A percentile compares a stretch with the other conserved stretches of the same genome.
Evolutionary conservation across 2,113 vertebrate species (phyloP).

Genomic region (Progne subis): DNA sequence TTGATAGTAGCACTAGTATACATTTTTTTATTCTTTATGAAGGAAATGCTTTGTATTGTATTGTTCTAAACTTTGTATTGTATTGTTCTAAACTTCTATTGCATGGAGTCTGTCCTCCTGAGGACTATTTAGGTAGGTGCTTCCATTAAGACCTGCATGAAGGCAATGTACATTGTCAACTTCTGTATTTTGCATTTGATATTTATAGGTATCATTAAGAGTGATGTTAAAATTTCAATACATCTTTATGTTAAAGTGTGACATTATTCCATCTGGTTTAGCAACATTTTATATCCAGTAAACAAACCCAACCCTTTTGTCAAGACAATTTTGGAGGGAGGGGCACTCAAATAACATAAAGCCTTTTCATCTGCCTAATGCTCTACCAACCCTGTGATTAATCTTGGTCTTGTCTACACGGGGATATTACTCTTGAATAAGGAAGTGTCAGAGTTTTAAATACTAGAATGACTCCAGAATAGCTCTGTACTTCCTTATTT

Average conservation of each 20-base stretch:
- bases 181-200: not conserved
- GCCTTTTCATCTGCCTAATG: constrained; percentile 51
- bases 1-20: not conserved
- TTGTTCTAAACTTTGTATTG: not conserved
- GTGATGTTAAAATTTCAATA: constrained; percentile 22
- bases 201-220: not conserved
- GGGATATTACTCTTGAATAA: constrained; percentile 38
- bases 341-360: constrained; percentile 24
- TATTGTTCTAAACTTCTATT: not conserved
- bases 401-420: constrained; percentile 47
- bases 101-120: not conserved
- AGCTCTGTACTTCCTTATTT: not conserved
- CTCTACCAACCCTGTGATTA: constrained; percentile 51
- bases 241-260: constrained; percentile 16
- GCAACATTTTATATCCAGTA: constrained; percentile 48
- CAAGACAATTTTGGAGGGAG: constrained; percentile 57
- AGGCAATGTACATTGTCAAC: not conserved
- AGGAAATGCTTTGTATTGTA: not conserved
- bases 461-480: not conserved
- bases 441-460: constrained; percentile 23
- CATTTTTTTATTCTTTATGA: not conserved
- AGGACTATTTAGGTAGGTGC: not conserved
- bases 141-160: not conserved
- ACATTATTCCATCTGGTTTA: constrained; percentile 39
- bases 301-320: constrained; percentile 63